Evolutionary conservation across 2,888 invertebrate genomes (phyloP), one percentile per base, ranked within the genome.

Genomic region (Drosophila falleni): DNA sequence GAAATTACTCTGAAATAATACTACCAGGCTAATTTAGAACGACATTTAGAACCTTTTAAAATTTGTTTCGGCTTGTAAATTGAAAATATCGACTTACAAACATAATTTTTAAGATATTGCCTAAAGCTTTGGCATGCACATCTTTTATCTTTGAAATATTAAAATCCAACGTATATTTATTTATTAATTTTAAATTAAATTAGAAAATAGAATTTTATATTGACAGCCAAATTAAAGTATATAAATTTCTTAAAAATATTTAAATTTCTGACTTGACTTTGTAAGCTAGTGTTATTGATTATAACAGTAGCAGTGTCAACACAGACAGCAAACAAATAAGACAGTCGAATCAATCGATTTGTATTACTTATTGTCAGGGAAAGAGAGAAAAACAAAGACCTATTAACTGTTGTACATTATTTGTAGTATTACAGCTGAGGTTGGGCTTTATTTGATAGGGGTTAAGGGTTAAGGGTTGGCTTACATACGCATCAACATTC

Each of bases 391-490:
- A 26, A 31, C 37, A 35, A 10, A 44, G 26, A 51, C 16, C 41
- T 16, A 41, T 49, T 50, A 61, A 44, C 16, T 42, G n/a, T 37
- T 44, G 58, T 58, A 50, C 50, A 64, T 58, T 29, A 49, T 33
- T 26, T 6, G 31, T 3, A 33, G 11, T 23, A 15, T 46, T 9
- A 2, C 31, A n/a, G 8, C 31, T n/a, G 47, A 31, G 16, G 29
- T n/a, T 59, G 35, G 31, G n/a, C 15, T 15, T 19, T 31, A 19
- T n/a, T 41, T 31, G 11, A 56, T 56, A 26, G 26, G 49, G 55
- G 35, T 63, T 63, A 33, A 31, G 55, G 54, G 10, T 37, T 47
- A 26, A 46, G 46, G 33, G 29, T 44, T 55, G 35, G 11, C 11
- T 31, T 11, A 6, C 5, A 16, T 26, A 42, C n/a, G 47, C 47